A percentile compares a stretch with the other conserved stretches of the same genome.
Evolutionary conservation across 2,797 vertebrate species (phyloP).

Genomic region (Lutjanus argentimaculatus): DNA sequence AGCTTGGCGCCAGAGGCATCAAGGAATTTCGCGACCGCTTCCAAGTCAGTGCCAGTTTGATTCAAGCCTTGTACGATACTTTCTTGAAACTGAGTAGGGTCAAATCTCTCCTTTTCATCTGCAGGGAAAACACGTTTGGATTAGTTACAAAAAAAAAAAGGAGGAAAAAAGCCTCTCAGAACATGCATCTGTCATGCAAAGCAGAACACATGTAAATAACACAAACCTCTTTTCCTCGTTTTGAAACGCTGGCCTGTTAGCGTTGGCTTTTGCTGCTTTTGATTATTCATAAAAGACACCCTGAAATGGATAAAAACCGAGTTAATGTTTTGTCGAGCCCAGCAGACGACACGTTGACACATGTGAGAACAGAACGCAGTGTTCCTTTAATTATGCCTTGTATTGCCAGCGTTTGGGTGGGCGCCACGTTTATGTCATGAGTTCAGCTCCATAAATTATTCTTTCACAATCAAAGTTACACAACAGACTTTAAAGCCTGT

Average conservation of each 20-base stretch:
- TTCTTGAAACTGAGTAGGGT: slow-evolving; percentile 99
- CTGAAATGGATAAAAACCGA: slow-evolving; percentile 69
- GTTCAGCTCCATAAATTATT: neutral
- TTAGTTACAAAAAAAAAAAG: neutral
- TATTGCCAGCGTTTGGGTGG: neutral
- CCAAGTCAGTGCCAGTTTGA: slow-evolving; percentile 97
- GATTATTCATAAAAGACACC: slow-evolving; percentile 99
- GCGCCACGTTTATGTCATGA: neutral
- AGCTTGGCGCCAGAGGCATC: slow-evolving; percentile 99
- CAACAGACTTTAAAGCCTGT: neutral
- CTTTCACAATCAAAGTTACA: neutral
- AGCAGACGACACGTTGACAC: neutral
- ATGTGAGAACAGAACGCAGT: neutral
- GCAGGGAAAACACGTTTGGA: slow-evolving; percentile 7
- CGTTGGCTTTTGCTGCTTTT: slow-evolving; percentile 99
- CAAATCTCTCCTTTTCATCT: slow-evolving; percentile 99
- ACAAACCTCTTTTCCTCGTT: slow-evolving; percentile 98
- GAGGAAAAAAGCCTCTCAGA: neutral
- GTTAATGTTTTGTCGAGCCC: slow-evolving; percentile 1
- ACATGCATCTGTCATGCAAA: neutral
- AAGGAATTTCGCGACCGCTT: slow-evolving; percentile 98
- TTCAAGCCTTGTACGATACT: slow-evolving; percentile 99
- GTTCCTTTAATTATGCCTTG: slow-evolving; percentile 24
- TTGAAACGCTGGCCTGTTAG: slow-evolving; percentile 99
- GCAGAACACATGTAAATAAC: neutral